Base-by-base conservation (phyloP, 2,888 invertebrate species). In the Plebejus anna region DNA sequence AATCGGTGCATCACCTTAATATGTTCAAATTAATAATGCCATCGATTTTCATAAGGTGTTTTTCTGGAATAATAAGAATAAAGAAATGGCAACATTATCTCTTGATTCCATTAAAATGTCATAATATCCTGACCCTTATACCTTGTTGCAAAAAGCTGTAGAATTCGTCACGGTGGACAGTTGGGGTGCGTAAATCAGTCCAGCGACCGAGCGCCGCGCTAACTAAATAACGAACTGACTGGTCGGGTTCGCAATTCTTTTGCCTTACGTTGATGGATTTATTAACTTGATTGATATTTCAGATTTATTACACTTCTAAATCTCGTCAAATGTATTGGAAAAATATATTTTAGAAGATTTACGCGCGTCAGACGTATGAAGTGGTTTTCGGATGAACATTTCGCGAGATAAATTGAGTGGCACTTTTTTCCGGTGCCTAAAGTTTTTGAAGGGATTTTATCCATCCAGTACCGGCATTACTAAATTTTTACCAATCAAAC, bases 151-250 rank as follows among this genome's bases (percentile, higher is more conserved):
- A 28, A 28, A 61, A 61, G 28, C 61, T 28, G 28, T 13, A 66
- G 66, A 32, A 66, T 32, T 32, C 22, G 66, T 61, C 66, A 32
- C 66, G 66, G 66, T 32, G 66, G 66, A 66, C 32, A 36, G 66
- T 66, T 66, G 32, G 66, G 66, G 66, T 66, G 66, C 66, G 66
- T 61, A 61, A 61, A 61, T 61, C 28, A 61, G 61, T 28, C 59
- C 59, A 59, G 22, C 59, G 22, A 2, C 22, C 22, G 22, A n/a
- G 61, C 13, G 13, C 4, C 66, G 32, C 32, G 32, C 66, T 66
- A 66, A 66, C 66, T 32, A 16, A 22, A 66, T 66, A 66, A 66
- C 32, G 66, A 66, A 66, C 9, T 66, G 28, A 28, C 32, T 61
- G 59, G 22, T 61, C 22, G 22, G 59, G 2, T 28, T 61, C 61